Evolutionary conservation across 2,888 invertebrate species (phyloP).

Genomic region (Caenorhabditis doughertyi): DNA sequence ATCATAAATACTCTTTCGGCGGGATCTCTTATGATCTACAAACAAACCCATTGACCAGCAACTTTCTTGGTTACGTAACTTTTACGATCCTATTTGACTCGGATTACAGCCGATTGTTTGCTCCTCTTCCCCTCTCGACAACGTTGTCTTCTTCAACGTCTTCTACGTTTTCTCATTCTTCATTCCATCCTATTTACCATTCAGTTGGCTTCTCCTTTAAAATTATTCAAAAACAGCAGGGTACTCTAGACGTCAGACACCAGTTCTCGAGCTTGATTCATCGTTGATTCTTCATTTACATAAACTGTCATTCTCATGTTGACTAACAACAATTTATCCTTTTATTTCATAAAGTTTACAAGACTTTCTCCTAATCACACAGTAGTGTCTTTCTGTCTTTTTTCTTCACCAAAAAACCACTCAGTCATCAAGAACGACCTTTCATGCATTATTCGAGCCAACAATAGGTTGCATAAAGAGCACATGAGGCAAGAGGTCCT

Average conservation of each 20-base stretch:
- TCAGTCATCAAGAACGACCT: conserved; percentile 54
- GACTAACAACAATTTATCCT: conserved; percentile 28
- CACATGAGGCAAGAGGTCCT: conserved; percentile 27
- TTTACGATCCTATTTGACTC: conserved; percentile 26
- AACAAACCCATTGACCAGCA: conserved; percentile 22
- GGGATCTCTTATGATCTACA: conserved; percentile 6
- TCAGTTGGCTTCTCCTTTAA: conserved; percentile 4
- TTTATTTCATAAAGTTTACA: conserved; percentile 39
- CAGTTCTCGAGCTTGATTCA: conserved; percentile 39
- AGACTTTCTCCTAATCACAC: conserved; percentile 35
- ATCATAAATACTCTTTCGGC: conserved; percentile 22
- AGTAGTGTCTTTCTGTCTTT: conserved; percentile 6
- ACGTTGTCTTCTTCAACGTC: too few relatives aligned
- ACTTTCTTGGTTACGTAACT: conserved; percentile 26
- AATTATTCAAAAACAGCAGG: conserved; percentile 47
- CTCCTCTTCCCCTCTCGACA: background rate
- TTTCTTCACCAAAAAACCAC: conserved; percentile 3
- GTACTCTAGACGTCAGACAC: conserved; percentile 1
- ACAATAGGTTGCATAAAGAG: conserved; percentile 56
- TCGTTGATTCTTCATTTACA: conserved; percentile 15
- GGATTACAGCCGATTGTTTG: conserved; percentile 51
- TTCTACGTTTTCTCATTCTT: background rate
- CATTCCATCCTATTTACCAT: conserved; percentile 8
- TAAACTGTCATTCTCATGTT: conserved; percentile 15
- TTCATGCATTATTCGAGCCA: conserved; percentile 59